Base-by-base conservation (phyloP, 2,888 invertebrate species). In the Andrena flavipes region DNA sequence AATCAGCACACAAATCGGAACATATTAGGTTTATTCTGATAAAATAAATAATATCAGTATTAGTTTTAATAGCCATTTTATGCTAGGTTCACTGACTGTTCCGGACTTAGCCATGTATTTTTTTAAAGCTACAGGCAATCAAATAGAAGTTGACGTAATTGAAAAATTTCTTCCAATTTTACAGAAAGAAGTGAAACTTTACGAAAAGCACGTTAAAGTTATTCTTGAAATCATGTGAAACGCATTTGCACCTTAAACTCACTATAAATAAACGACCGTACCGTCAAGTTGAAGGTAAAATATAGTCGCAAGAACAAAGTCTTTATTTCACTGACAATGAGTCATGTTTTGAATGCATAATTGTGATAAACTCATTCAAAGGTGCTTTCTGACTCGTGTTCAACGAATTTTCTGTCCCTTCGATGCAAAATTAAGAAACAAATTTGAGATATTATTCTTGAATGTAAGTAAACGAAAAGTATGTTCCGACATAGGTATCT, bases 361-460 rank as follows among this genome's bases (percentile, higher is more conserved):
- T 13, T 13, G 29, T 8, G 59, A 59, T 69, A 59, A 59, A 26
- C 59, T 56, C 29, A 69, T 69, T 69, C n/a, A 59, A 59, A 59
- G 59, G 20, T 42, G 26, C 42, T 42, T 69, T 23, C 6, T 10
- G 2, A 59, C n/a, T 69, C 56, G 3, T 16, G n/a, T n/a, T 29
- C 16, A 26, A 69, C 16, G 33, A 35, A 6, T 42, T 42, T 42
- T 26, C 7, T 29, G 3, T n/a, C 0, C 56, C 35, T 26, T 56
- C 26, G 5, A 0, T 29, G 2, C 5, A 8, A 4, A 56, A n/a
- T 16, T 8, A 42, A 23, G 10, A 16, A 35, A 56, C 20, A 23
- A 26, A 35, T n/a, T 2, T 48, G 2, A 5, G 35, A 54, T n/a
- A 51, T 35, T 23, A 10, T 33, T 33, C 20, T 3, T 6, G 13